Conservation (phyloP, 1,140 invertebrate species). For the Oryzaephilus surinamensis region DNA sequence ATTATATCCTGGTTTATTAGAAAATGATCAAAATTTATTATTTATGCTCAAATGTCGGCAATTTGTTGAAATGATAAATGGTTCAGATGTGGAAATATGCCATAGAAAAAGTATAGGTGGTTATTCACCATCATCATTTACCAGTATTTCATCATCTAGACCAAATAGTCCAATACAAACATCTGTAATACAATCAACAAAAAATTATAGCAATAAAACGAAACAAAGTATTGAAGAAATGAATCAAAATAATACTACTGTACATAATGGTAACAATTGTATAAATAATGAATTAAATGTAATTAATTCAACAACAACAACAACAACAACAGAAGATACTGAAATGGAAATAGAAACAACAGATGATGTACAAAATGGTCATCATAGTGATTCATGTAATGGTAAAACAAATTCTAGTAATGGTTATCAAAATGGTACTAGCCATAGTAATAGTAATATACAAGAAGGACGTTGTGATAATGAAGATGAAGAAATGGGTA, state of each 20-base stretch:
- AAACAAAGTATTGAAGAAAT: conserved; percentile 39
- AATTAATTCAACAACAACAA: conserved; percentile 15
- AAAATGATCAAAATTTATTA: conserved; percentile 79
- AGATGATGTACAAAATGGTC: conserved; percentile 36
- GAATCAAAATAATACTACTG: conserved; percentile 42
- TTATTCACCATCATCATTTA: conserved; percentile 17
- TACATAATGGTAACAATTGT: conserved; percentile 38
- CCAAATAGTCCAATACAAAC: conserved; percentile 48
- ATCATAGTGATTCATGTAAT: conserved; percentile 22
- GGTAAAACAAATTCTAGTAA: conserved; percentile 36
- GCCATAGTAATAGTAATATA: conserved; percentile 21
- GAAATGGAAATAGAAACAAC: conserved; percentile 48
- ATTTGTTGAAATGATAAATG: conserved; percentile 93
- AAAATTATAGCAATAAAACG: conserved; percentile 45
- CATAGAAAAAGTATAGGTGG: conserved; percentile 27
- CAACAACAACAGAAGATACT: conserved; percentile 32
- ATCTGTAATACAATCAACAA: conserved; percentile 64
- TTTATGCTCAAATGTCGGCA: conserved; percentile 95
- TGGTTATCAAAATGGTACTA: conserved; percentile 58
- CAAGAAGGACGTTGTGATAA: conserved; percentile 28
- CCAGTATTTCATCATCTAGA: conserved; percentile 36
- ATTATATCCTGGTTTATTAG: conserved; percentile 83
- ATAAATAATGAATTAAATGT: conserved; percentile 1
- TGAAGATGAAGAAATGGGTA: conserved; percentile 57
- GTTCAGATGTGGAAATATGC: conserved; percentile 61